Evolutionary conservation across 2,888 invertebrate genomes (phyloP).

Genomic region (Nymphalis c-album): DNA sequence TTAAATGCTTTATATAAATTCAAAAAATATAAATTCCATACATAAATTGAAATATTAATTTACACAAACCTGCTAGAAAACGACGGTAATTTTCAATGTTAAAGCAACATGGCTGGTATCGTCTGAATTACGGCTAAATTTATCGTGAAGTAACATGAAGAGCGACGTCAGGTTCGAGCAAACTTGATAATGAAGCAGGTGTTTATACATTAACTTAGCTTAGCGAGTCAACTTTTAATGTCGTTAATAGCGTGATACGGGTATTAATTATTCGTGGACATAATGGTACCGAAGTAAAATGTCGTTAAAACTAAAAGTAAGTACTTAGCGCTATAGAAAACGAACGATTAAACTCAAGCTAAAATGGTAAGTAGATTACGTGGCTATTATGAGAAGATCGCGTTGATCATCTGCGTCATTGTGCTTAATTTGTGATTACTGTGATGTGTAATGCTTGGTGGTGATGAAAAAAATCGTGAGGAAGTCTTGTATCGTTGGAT

Average conservation of each 20-base stretch:
- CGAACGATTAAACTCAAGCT: no score
- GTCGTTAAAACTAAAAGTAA: background rate
- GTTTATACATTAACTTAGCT: constrained; percentile 15
- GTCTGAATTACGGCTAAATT: constrained; percentile 66
- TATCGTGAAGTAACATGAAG: constrained; percentile 45
- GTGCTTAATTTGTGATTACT: no score
- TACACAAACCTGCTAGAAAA: background rate
- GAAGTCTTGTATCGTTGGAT: no score
- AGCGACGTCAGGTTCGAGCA: constrained; percentile 5
- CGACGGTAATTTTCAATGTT: constrained; percentile 54
- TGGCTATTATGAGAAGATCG: no score
- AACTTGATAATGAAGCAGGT: constrained; percentile 19
- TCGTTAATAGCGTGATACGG: constrained; percentile 9
- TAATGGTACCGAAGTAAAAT: background rate
- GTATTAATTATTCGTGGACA: constrained; percentile 12
- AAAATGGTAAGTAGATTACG: no score
- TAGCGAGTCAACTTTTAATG: constrained; percentile 11
- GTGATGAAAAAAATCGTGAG: no score
- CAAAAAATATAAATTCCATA: no score
- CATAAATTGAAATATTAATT: background rate
- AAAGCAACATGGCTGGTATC: constrained; percentile 50
- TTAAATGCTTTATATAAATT: no score
- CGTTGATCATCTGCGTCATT: no score
- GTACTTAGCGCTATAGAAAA: background rate
- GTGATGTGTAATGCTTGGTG: no score